Evolutionary conservation across 2,888 invertebrate genomes (phyloP).

Genomic region (Eremobia ochroleuca): DNA sequence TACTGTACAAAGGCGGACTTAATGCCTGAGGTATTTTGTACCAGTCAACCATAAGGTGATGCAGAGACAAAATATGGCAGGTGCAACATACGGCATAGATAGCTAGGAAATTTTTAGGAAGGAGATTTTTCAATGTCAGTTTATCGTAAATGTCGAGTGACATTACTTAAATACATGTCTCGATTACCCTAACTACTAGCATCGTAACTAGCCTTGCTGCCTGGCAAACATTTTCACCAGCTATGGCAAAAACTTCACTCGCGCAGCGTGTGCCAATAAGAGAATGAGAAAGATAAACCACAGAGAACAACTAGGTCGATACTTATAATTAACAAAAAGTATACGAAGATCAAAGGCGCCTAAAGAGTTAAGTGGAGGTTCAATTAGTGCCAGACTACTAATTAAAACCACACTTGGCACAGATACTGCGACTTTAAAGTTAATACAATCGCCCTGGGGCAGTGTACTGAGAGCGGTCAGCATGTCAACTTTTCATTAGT

Average conservation of each 20-base stretch:
- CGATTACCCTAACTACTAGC: no score
- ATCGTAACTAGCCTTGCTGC: neutral
- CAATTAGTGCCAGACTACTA: constrained; percentile 44
- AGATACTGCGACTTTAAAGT: constrained; percentile 44
- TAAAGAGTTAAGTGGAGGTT: constrained; percentile 36
- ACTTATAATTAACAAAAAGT: constrained; percentile 31
- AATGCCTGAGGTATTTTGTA: no score
- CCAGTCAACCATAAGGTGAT: no score
- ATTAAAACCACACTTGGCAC: constrained; percentile 58
- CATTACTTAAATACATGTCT: neutral
- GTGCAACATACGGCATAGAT: no score
- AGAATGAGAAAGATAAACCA: neutral
- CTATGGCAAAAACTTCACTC: neutral
- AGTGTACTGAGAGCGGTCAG: constrained; percentile 26
- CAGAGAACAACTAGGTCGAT: constrained; percentile 3
- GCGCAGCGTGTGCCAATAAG: neutral
- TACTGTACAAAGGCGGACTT: no score
- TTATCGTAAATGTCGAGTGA: neutral
- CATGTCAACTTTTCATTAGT: constrained; percentile 16
- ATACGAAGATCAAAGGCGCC: constrained; percentile 26
- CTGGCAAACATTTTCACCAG: neutral
- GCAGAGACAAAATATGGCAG: no score
- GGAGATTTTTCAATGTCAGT: neutral
- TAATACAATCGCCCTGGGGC: constrained; percentile 8
- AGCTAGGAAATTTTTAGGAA: no score